These are phyloP conservation scores for Ornithorhynchus anatinus DNA, from an alignment of 2,113 vertebrate species.

Conservation along the genomic window DNA sequence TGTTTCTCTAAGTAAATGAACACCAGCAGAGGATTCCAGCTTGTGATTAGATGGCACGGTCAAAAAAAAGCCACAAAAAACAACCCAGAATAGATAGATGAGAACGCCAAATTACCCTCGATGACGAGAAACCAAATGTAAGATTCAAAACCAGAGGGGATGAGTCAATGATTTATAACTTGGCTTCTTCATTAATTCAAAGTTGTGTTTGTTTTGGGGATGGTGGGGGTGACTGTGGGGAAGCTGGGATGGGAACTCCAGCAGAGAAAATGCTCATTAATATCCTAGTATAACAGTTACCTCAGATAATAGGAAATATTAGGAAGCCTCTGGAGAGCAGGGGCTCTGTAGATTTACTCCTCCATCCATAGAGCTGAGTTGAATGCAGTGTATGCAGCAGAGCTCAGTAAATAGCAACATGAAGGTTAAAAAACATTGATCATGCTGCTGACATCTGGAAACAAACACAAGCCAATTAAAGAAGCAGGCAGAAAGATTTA, in stretches of 20 bases:
- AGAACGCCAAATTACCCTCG: neutral
- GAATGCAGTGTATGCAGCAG: constrained; percentile 36
- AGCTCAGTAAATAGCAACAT: constrained; percentile 57
- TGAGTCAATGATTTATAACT: constrained; percentile 26
- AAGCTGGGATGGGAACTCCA: constrained; percentile 6
- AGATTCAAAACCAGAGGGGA: constrained; percentile 13
- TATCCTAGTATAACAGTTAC: constrained; percentile 43
- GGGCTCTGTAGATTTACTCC: constrained; percentile 37
- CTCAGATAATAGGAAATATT: constrained; percentile 47
- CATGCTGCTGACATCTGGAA: constrained; percentile 45
- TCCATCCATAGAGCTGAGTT: constrained; percentile 33
- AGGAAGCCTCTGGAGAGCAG: constrained; percentile 46
- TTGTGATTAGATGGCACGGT: constrained; percentile 8
- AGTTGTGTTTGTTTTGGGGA: constrained; percentile 24
- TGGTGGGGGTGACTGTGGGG: constrained; percentile 13
- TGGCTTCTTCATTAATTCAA: constrained; percentile 27
- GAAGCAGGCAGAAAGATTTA: constrained; percentile 25
- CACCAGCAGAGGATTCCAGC: constrained; percentile 5
- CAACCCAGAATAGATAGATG: constrained; percentile 26
- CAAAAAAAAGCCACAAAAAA: too few species aligned
- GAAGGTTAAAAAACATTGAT: constrained; percentile 60
- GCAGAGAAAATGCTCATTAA: constrained; percentile 47
- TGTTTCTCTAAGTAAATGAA: constrained; percentile 40
- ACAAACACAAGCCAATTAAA: constrained; percentile 40
- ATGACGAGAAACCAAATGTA: neutral